Base-by-base conservation (phyloP, 1,140 invertebrate genomes). In the Drosophila busckii region DNA sequence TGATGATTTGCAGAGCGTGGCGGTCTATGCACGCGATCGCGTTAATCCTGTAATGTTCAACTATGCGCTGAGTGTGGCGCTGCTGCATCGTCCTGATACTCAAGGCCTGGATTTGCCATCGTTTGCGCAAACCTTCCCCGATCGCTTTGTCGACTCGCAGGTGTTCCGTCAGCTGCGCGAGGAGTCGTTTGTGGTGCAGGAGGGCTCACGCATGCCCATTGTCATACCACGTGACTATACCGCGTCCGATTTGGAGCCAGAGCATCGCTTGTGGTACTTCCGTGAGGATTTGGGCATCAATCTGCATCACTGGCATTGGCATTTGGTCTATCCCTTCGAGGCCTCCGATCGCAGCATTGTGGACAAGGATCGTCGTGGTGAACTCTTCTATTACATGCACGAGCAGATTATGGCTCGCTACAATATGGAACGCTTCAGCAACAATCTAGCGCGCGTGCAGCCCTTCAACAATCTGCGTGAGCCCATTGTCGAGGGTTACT, bases 301-400 rank as follows among this genome's bases (percentile, higher is more conserved):
- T 85, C 89, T 93, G 1, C 92, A 93, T 84, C 93, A 96, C 70
- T 96, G 94, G 94, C 94, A 96, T 87, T 94, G 91, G 94, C 94
- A 95, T 87, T 88, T 95, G 44, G 92, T 94, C 2, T 95, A 94
- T 71, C 93, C 94, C 1, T 92, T 92, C 70, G 90, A 92, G 48
- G 90, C 90, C 1, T 83, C 89, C 7, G 86, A 88, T 34, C 88
- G 87, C n/a, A 70, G 84, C 25, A 89, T 93, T 34, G 92, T 93
- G 1, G 86, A 89, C 66, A 93, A 93, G 84, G 92, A 94, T 86
- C 85, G 93, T 16, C 88, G 93, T 12, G 93, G 93, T 1, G 93
- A 94, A 76, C 88, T 94, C 0, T 94, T 94, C 88, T 94, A 93
- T 62, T 94, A 94, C 70, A 93, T 94, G 92, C 93, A 94, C 84